Conservation (phyloP, 2,797 vertebrate genomes). For the Galago senegalensis region DNA sequence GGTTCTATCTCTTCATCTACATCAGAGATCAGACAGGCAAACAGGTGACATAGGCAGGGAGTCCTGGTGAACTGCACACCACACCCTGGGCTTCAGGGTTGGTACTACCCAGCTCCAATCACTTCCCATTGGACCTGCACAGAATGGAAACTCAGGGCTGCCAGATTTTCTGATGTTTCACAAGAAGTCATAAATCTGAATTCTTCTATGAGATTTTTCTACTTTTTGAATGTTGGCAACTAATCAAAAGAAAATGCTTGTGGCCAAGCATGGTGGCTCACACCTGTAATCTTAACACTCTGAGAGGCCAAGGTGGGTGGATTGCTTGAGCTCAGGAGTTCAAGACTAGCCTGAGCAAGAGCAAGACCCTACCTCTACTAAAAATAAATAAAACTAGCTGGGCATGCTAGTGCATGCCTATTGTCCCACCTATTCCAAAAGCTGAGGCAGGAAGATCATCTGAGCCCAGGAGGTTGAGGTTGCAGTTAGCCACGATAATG, state of each 20-base stretch:
- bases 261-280: neutral
- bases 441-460: neutral
- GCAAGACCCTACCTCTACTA: neutral
- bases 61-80: neutral
- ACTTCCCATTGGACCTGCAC: fast-evolving
- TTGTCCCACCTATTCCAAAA: neutral
- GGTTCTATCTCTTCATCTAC: neutral
- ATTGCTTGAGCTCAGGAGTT: neutral
- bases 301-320: neutral
- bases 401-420: neutral
- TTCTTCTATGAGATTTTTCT: neutral
- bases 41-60: too few species aligned
- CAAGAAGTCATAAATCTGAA: neutral
- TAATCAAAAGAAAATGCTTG: neutral
- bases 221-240: neutral
- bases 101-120: neutral
- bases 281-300: neutral
- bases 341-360: neutral
- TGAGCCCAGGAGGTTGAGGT: neutral
- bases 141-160: neutral
- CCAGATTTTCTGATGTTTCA: neutral
- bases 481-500: neutral
- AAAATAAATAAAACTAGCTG: neutral
- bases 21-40: neutral
- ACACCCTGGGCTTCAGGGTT: fast-evolving